Percentiles rank a stretch among this genome's conserved stretches.
phyloP scores from a whole-genome alignment of 2,888 invertebrate genomes.

The Lasioglossum malachurum region DNA sequence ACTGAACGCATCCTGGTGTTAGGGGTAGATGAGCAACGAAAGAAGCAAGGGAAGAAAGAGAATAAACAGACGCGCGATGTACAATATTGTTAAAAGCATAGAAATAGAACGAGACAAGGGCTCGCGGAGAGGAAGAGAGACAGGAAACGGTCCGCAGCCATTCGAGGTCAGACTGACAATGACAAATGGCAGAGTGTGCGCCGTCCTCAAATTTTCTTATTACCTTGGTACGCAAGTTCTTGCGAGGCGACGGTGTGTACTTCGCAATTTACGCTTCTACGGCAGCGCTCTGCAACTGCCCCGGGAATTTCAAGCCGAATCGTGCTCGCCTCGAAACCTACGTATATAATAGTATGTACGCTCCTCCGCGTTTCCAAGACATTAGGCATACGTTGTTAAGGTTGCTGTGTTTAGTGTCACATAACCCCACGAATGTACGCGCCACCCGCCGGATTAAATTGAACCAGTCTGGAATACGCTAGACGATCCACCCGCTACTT shows the following conservation, averaged over 20 bases:
- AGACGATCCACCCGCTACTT: background rate
- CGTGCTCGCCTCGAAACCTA: conserved; percentile 23
- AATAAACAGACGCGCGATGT: conserved; percentile 69
- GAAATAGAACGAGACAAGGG: conserved; percentile 68
- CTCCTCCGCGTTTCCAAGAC: conserved; percentile 44
- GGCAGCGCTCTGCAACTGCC: conserved; percentile 29
- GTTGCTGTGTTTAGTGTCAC: conserved; percentile 39
- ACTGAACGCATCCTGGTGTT: conserved; percentile 62
- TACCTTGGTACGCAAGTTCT: conserved; percentile 67
- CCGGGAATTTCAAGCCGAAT: conserved; percentile 63
- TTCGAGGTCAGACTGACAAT: conserved; percentile 78
- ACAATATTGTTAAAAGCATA: conserved; percentile 81
- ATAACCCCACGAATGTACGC: conserved; percentile 28
- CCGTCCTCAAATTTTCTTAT: conserved; percentile 81
- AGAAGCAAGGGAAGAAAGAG: conserved; percentile 64
- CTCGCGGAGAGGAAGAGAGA: conserved; percentile 31
- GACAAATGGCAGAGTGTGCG: conserved; percentile 77
- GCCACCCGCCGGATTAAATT: conserved; percentile 25
- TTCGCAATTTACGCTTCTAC: conserved; percentile 69
- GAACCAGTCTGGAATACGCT: background rate
- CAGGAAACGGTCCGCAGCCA: conserved; percentile 43
- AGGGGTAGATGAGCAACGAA: conserved; percentile 56
- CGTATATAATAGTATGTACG: conserved; percentile 16
- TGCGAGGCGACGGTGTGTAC: conserved; percentile 46
- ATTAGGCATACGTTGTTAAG: conserved; percentile 58